phyloP scores from a whole-genome alignment of 2,888 invertebrate species.

The Brachyptera putata region DNA sequence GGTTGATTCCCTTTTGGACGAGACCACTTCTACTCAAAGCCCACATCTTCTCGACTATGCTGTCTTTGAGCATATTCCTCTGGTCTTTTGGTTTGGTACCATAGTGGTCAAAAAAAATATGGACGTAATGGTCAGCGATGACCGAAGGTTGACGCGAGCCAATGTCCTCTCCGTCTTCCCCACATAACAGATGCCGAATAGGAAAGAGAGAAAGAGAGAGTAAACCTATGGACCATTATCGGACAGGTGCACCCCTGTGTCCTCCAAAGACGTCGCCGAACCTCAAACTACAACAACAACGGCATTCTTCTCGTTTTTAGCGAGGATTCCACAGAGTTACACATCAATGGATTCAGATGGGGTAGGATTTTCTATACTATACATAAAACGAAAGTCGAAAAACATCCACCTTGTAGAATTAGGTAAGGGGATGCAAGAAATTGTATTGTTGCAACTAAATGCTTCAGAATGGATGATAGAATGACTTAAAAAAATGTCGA shows the following conservation, averaged over 20 bases:
- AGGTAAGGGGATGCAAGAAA: background rate
- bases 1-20: too few species aligned
- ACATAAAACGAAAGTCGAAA: background rate
- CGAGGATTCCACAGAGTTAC: background rate
- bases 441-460: background rate
- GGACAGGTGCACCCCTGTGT: background rate
- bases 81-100: background rate
- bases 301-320: slow-evolving; percentile 2
- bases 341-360: slow-evolving; percentile 3
- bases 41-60: background rate
- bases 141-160: background rate
- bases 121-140: background rate
- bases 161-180: background rate
- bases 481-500: background rate
- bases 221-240: background rate
- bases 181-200: background rate
- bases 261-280: slow-evolving; percentile 6
- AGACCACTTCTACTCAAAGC: too few species aligned
- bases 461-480: slow-evolving; percentile 6
- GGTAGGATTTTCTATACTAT: background rate
- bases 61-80: background rate
- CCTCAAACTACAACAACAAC: slow-evolving; percentile 14
- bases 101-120: background rate
- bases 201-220: background rate
- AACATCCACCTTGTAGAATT: background rate